Evolutionary conservation across 2,797 vertebrate genomes (phyloP), one percentile per base, ranked within the genome.

Genomic region (Chromis chromis): DNA sequence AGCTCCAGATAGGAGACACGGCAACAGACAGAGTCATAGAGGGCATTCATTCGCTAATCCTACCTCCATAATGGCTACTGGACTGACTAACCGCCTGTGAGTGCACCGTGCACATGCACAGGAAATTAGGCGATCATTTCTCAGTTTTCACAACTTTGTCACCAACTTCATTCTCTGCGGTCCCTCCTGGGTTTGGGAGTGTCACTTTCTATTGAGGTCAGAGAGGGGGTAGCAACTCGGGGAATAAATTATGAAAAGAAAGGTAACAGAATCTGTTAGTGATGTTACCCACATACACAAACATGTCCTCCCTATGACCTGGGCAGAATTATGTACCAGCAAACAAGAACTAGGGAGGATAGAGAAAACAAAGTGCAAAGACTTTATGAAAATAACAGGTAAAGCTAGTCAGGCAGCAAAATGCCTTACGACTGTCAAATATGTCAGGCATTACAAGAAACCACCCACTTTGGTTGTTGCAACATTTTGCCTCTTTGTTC

Each of bases 231-330:
- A 81, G 55, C 63, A 63, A 86, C 53, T 19, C 78, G 65, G 57
- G 39, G 59, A 84, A 89, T 93, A 60, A 88, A 92, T 92, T 88
- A 91, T 92, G 83, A 90, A 91, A 88, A 86, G 70, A 86, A 68
- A 52, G 49, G 90, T 90, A 91, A 93, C 66, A 81, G 21, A 90
- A 92, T 81, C 76, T 46, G 4, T 76, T 79, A 48, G 74, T 0
- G 19, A 65, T 9, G 65, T 70, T 69, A 69, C 28, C 22, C 42
- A 58, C 42, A 40, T 14, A 80, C 11, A 61, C 13, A 65, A 7
- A 72, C 31, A 46, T n/a, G 44, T 33, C 63, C 76, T 74, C 74
- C 40, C 55, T 63, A 10, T 83, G 81, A 85, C 70, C 78, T 39
- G 36, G 22, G 17, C 1, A 3, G 33, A 54, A 44, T 50, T 39